Evolutionary conservation across 2,888 invertebrate species (phyloP).

Genomic region (Reticulitermes lucifugus): DNA sequence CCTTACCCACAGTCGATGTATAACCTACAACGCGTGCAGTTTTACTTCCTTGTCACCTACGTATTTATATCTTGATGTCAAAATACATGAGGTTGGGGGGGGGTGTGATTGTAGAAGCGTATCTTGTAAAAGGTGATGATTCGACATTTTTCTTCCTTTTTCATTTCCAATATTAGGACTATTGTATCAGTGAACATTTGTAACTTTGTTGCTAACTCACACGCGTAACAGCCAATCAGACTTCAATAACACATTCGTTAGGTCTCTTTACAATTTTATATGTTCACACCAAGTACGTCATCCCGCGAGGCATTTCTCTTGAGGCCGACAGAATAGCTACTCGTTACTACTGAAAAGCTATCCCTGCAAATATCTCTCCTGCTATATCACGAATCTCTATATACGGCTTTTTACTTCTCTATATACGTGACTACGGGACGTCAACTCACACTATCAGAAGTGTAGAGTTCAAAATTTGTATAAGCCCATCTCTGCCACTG

Average conservation of each 20-base stretch:
- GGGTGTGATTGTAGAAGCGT: too few relatives aligned
- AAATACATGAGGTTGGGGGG: too few relatives aligned
- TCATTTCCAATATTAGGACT: too few relatives aligned
- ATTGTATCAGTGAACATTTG: background rate
- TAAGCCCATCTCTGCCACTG: too few relatives aligned
- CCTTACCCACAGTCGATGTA: too few relatives aligned
- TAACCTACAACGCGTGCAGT: too few relatives aligned
- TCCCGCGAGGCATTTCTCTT: background rate
- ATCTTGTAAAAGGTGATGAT: too few relatives aligned
- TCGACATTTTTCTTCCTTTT: too few relatives aligned
- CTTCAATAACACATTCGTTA: background rate
- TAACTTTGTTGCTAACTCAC: background rate
- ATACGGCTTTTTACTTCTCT: background rate
- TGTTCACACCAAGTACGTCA: background rate
- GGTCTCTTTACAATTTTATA: background rate
- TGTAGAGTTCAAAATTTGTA: too few relatives aligned
- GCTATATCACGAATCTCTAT: background rate
- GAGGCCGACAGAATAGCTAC: background rate
- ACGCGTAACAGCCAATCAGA: background rate
- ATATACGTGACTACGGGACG: background rate
- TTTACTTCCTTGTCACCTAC: too few relatives aligned
- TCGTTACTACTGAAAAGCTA: background rate
- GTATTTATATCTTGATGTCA: too few relatives aligned
- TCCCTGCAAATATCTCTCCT: background rate
- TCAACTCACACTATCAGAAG: too few relatives aligned